These are phyloP conservation scores for Notoglanidium macrostoma DNA, from an alignment of 2,797 vertebrate species.

Conservation along the genomic window DNA sequence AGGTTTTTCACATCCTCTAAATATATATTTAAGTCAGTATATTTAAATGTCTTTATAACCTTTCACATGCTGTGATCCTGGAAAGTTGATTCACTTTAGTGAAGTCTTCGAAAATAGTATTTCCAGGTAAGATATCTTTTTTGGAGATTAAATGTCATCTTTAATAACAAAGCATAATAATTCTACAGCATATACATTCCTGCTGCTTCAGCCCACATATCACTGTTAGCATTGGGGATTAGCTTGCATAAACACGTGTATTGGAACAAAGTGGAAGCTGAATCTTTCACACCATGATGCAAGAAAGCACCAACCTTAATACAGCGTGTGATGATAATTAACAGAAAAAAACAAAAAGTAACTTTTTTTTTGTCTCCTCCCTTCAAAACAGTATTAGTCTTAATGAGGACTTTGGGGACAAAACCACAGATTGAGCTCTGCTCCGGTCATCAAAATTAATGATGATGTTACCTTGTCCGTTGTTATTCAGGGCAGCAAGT, in stretches of 20 bases:
- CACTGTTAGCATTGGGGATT: not conserved
- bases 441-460: not conserved
- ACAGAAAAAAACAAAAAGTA: constrained; percentile 13
- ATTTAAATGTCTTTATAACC: not conserved
- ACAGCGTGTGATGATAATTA: constrained; percentile 12
- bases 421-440: not conserved
- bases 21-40: not conserved
- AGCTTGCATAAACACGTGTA: not conserved
- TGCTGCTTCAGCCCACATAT: not conserved
- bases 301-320: not conserved
- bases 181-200: not conserved
- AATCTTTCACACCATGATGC: constrained; percentile 1
- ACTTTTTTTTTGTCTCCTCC: not conserved
- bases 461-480: constrained; percentile 4
- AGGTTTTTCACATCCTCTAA: not conserved
- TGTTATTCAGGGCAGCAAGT: constrained; percentile 12
- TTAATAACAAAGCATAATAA: not conserved
- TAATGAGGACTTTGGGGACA: constrained; percentile 29
- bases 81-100: not conserved
- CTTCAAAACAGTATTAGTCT: constrained; percentile 3
- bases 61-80: not conserved
- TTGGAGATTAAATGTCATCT: not conserved
- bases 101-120: not conserved
- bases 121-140: not conserved
- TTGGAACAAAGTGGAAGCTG: not conserved